Evolutionary conservation across 2,113 vertebrate species (phyloP).

Genomic region (Calyptommatus sinebrachiatus): DNA sequence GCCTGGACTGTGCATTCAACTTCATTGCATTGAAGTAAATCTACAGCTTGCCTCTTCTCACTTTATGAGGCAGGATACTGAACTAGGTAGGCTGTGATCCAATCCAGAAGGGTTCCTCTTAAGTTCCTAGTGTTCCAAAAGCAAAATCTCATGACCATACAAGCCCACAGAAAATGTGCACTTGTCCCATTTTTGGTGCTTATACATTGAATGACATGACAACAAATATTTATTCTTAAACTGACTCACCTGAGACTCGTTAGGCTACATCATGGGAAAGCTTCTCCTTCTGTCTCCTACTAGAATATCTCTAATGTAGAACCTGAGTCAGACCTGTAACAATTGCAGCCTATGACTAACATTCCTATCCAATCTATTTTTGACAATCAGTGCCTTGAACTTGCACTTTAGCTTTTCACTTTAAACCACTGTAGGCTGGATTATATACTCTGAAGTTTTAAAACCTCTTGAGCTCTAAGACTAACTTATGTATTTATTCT

Average conservation of each 20-base stretch:
- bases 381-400: background rate
- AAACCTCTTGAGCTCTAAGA: background rate
- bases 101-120: too few relatives aligned
- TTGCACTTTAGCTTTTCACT: slow-evolving; percentile 10
- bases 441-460: background rate
- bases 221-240: background rate
- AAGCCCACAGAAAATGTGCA: background rate
- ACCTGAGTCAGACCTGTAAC: background rate
- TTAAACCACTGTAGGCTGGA: background rate
- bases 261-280: background rate
- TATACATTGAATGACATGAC: background rate
- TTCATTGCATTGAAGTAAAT: too few relatives aligned
- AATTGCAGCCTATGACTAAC: background rate
- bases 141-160: background rate
- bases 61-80: too few relatives aligned
- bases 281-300: background rate
- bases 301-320: background rate
- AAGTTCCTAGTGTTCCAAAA: background rate
- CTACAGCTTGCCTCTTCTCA: too few relatives aligned
- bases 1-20: too few relatives aligned
- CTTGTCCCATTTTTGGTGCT: background rate
- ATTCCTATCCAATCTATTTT: background rate
- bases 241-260: background rate
- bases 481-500: slow-evolving; percentile 6
- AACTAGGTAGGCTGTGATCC: too few relatives aligned